Evolutionary conservation across 2,797 vertebrate genomes (phyloP), one percentile per base, ranked within the genome.

Genomic region (Sebastolobus altivelis): DNA sequence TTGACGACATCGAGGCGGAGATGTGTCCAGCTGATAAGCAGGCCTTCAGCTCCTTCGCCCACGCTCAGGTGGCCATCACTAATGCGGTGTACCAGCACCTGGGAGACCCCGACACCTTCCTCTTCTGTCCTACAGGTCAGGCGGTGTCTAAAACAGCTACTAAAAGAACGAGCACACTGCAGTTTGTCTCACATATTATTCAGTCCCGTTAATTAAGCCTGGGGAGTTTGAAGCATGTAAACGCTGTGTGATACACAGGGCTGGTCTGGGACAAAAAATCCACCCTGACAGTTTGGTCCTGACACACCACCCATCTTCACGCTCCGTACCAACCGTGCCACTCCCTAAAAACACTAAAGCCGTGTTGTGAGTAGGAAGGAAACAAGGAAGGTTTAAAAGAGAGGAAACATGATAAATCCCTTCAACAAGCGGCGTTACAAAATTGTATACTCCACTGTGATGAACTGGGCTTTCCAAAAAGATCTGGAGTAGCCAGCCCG

Each of bases 101-200:
- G 74, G 95, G 96, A 90, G 95, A 98, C 75, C 97, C 97, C 1
- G 96, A 97, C 84, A 97, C 94, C 73, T 99, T 99, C 94, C 96
- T 99, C 81, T 99, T 99, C 95, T 99, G 98, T 83, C 99, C 99
- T 37, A 99, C 99, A 95, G 98, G 99, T 99, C 93, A 93, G 70
- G 46, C 16, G 2, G 59, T 1, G 2, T 13, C 6, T 8, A 11
- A 49, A 62, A 9, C 8, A 2, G 29, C 10, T n/a, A 3, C 20
- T 1, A 27, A 10, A 29, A 14, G 2, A 60, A 43, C 16, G 43
- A 46, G 6, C 6, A 27, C 10, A n/a, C 12, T 31, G 22, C 14
- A 27, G 4, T 55, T 56, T n/a, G n/a, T 70, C 56, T 11, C 13
- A 33, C 14, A 69, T 25, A 10, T 29, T 5, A 62, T 33, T 11